phyloP scores from a whole-genome alignment of 2,113 vertebrate genomes.

The Caranx ignobilis region DNA sequence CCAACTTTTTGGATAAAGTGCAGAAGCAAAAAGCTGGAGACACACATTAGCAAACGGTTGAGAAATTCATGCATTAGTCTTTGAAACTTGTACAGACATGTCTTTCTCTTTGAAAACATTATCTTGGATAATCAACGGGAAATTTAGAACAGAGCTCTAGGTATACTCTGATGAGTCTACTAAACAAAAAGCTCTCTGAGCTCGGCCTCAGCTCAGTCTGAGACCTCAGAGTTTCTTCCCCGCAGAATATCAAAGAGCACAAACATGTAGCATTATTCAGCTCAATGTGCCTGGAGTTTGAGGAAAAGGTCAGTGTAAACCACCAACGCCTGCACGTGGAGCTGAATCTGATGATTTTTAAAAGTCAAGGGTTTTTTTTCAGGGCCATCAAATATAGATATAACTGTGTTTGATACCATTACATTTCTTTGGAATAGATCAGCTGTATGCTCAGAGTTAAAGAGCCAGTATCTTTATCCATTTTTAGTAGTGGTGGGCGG shows the following conservation, averaged over 20 bases:
- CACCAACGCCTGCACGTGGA: slow-evolving; percentile 75
- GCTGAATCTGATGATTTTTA: slow-evolving; percentile 80
- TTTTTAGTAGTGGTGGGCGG: too few species aligned
- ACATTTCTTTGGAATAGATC: background rate
- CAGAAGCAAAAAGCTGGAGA: background rate
- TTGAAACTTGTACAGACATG: slow-evolving; percentile 30
- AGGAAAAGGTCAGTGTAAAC: slow-evolving; percentile 80
- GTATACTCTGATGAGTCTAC: slow-evolving; percentile 43
- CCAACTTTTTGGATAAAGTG: background rate
- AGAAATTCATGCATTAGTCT: background rate
- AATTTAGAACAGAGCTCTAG: slow-evolving; percentile 52
- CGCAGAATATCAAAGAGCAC: slow-evolving; percentile 67
- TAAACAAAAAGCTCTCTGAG: slow-evolving; percentile 78
- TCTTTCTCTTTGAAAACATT: slow-evolving; percentile 23
- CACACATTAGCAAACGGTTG: background rate
- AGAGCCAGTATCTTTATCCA: background rate
- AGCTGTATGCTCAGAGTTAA: background rate
- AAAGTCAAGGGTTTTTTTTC: slow-evolving; percentile 68
- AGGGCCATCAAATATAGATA: slow-evolving; percentile 18
- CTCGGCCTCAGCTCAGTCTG: slow-evolving; percentile 49
- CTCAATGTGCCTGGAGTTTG: slow-evolving; percentile 72
- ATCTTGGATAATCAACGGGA: slow-evolving; percentile 39
- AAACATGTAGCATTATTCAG: slow-evolving; percentile 77
- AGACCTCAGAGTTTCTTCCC: slow-evolving; percentile 50
- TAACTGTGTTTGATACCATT: slow-evolving; percentile 19